Conservation (phyloP, 92 coral and sea anemone species). For the Chrysogorgia sp. region DNA sequence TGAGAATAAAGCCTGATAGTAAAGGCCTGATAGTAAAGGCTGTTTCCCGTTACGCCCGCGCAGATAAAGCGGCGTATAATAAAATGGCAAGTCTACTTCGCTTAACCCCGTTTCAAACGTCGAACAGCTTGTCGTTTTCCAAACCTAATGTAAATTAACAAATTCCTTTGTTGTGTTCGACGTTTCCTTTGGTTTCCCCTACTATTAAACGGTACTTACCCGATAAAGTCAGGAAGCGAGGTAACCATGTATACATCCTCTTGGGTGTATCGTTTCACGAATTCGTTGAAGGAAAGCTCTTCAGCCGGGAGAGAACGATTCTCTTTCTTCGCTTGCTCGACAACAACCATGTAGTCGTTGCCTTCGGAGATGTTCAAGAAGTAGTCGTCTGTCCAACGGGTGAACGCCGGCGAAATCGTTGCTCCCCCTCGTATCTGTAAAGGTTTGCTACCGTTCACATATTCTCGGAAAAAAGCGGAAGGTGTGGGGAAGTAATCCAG, state of each 20-base stretch:
- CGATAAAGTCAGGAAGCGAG: conserved; percentile 16
- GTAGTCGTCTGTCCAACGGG: conserved; percentile 27
- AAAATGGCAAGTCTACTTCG: too few relatives aligned
- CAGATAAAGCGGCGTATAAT: too few relatives aligned
- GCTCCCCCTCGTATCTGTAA: conserved; percentile 31
- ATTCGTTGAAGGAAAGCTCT: conserved; percentile 27
- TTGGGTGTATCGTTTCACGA: conserved; percentile 15
- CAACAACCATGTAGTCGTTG: conserved; percentile 14
- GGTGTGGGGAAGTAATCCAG: conserved; percentile 23
- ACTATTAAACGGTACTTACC: background rate
- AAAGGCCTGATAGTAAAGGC: too few relatives aligned
- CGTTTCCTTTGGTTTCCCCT: too few relatives aligned
- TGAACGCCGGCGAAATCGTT: conserved; percentile 31
- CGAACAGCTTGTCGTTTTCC: too few relatives aligned
- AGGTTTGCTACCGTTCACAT: conserved; percentile 32
- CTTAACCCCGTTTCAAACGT: too few relatives aligned
- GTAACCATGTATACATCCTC: conserved; percentile 27
- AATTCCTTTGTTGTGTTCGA: too few relatives aligned
- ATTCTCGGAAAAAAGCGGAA: conserved; percentile 9
- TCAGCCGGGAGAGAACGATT: conserved; percentile 18
- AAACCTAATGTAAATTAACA: too few relatives aligned
- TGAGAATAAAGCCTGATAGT: too few relatives aligned
- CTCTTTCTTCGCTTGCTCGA: conserved; percentile 42
- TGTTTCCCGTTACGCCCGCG: too few relatives aligned
- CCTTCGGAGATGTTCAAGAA: conserved; percentile 13